Evolutionary conservation across 2,797 vertebrate species (phyloP), one percentile per base, ranked within the genome.

Genomic region (Sebastes hubbsi): DNA sequence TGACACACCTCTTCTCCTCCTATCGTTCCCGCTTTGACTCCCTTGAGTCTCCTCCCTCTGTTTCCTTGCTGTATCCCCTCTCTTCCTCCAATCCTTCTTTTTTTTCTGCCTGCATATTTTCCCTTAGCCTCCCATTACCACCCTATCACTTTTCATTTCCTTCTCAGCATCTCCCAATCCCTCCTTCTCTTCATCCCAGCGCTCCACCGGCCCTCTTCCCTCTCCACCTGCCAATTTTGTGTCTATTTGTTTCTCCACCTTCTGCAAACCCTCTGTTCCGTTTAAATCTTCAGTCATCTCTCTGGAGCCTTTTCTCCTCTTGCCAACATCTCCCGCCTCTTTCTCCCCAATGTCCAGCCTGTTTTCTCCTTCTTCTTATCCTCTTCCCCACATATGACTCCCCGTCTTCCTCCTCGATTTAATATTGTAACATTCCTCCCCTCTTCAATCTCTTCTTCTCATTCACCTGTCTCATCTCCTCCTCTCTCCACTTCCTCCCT

Each of bases 181-280:
- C 20, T 61, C 64, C 49, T n/a, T 67, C 65, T 46, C 72, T 24
- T 70, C 42, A 30, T 79, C 68, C 63, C 42, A 68, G 60, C 34
- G 56, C 34, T 52, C 60, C 34, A 12, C 67, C 20, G 65, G 24
- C n/a, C 55, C 72, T 68, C 65, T 56, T 65, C 49, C 56, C 42
- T 77, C 71, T 52, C 65, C 42, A 49, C 59, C 58, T 77, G 77
- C 84, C 81, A 90, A 72, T 73, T 63, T 52, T 78, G 38, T 67
- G 54, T 84, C 29, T 72, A 69, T 81, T 60, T 74, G 30, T 81
- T 75, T 77, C 77, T 73, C 80, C 61, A 55, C 73, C 76, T 78
- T 68, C 77, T 81, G 42, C 61, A 52, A 64, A 60, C 38, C 46
- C 72, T 55, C 73, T 69, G 56, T 71, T 52, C 56, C n/a, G 8